These are phyloP conservation scores for Pseudorhiza aurosa DNA, from an alignment of 30 jellyfish, hydroid and myxozoan genomes.

Conservation along the genomic window DNA sequence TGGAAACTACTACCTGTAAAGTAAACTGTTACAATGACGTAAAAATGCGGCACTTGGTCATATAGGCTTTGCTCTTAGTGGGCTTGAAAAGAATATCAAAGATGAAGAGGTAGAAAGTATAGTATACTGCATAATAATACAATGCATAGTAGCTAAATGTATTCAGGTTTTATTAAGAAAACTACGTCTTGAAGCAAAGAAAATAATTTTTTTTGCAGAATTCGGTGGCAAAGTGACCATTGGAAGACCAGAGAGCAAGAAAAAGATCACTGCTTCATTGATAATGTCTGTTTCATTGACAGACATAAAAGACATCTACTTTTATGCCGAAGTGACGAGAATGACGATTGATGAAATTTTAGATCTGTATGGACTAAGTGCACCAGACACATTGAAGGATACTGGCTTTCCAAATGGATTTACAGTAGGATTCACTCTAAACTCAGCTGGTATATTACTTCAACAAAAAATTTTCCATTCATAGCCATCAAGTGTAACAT, in stretches of 20 bases:
- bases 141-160: too few species aligned
- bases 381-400: slow-evolving; percentile 62
- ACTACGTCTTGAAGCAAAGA: too few species aligned
- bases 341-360: slow-evolving; percentile 42
- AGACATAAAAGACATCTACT: slow-evolving; percentile 35
- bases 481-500: too few species aligned
- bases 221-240: slow-evolving; percentile 52
- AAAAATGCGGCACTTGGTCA: too few species aligned
- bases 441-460: slow-evolving; percentile 41
- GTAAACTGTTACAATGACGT: too few species aligned
- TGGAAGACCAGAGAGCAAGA: slow-evolving; percentile 75
- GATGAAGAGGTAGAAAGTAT: too few species aligned
- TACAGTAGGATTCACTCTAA: slow-evolving; percentile 44
- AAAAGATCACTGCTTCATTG: slow-evolving; percentile 50
- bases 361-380: slow-evolving; percentile 43
- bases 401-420: slow-evolving; percentile 81
- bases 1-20: too few species aligned
- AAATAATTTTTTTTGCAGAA: slow-evolving; percentile 21
- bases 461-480: too few species aligned
- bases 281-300: slow-evolving; percentile 36
- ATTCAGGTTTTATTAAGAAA: too few species aligned
- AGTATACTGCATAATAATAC: too few species aligned
- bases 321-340: slow-evolving; percentile 38
- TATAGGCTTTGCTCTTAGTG: too few species aligned
- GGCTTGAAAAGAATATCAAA: too few species aligned